These are phyloP conservation scores for Pimpla rufipes DNA, from an alignment of 2,888 invertebrate genomes.

Conservation along the genomic window DNA sequence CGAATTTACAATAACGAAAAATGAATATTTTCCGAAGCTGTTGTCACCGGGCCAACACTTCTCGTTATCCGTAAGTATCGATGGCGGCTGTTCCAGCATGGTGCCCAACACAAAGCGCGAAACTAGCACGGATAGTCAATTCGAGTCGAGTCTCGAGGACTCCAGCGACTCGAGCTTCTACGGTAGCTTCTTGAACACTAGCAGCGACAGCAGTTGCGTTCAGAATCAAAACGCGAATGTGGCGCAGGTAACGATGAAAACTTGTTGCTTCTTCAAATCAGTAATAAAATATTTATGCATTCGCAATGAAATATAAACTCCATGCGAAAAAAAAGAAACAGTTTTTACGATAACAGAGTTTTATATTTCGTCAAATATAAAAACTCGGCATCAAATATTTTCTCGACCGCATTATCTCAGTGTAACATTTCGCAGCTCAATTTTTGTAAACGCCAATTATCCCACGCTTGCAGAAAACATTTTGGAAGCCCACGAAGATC, in stretches of 20 bases:
- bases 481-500: slow-evolving; percentile 23
- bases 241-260: slow-evolving; percentile 67
- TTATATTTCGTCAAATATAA: too few species aligned
- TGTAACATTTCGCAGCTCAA: neutral
- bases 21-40: slow-evolving; percentile 70
- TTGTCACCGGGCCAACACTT: slow-evolving; percentile 75
- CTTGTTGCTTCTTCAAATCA: neutral
- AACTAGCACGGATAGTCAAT: slow-evolving; percentile 62
- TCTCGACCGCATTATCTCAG: neutral
- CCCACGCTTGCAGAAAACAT: slow-evolving; percentile 12
- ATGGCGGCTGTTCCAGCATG: slow-evolving; percentile 76
- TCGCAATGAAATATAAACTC: too few species aligned
- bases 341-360: too few species aligned
- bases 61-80: slow-evolving; percentile 78
- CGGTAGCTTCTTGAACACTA: slow-evolving; percentile 82
- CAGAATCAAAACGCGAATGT: slow-evolving; percentile 72
- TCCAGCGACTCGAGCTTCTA: slow-evolving; percentile 83
- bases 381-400: too few species aligned
- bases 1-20: neutral
- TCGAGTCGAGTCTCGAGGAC: slow-evolving; percentile 77
- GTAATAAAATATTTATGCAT: too few species aligned
- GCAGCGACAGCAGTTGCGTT: slow-evolving; percentile 78
- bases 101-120: slow-evolving; percentile 65
- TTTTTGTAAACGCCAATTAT: neutral
- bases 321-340: too few species aligned